Percentiles rank a stretch among this genome's conserved stretches.
Evolutionary conservation across 92 coral and sea anemone genomes (phyloP).

Genomic region (Porites lobata): DNA sequence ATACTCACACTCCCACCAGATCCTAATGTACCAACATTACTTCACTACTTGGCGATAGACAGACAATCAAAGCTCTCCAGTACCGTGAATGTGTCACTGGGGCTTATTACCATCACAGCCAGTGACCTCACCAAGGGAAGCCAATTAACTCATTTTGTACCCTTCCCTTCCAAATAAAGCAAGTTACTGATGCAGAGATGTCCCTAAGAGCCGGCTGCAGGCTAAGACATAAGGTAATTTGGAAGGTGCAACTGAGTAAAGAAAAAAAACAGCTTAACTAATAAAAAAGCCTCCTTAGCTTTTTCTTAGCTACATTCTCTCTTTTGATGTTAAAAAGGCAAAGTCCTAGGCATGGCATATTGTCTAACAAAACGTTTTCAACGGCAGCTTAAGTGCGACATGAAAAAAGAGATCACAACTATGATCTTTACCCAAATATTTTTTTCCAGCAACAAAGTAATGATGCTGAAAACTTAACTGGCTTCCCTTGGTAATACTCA

Average conservation of each 20-base stretch:
- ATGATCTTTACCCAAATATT: not conserved
- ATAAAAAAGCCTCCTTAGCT: too few relatives aligned
- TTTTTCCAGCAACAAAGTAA: not conserved
- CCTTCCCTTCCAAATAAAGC: not conserved
- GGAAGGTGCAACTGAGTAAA: not conserved
- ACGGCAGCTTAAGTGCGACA: not conserved
- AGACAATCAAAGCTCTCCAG: slow-evolving; percentile 53
- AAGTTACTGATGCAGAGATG: not conserved
- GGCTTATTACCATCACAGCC: slow-evolving; percentile 90
- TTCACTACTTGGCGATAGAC: slow-evolving; percentile 14
- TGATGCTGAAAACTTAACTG: not conserved
- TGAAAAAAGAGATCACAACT: not conserved
- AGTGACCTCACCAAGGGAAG: slow-evolving; percentile 82
- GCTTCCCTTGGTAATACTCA: slow-evolving; percentile 59
- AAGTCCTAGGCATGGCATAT: not conserved
- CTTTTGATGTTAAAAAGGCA: not conserved
- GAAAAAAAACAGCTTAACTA: not conserved
- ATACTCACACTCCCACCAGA: slow-evolving; percentile 92
- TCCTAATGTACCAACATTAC: slow-evolving; percentile 46
- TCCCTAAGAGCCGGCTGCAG: too few relatives aligned
- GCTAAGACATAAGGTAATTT: not conserved
- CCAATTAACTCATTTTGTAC: slow-evolving; percentile 42
- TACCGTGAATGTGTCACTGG: slow-evolving; percentile 64
- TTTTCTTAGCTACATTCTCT: too few relatives aligned
- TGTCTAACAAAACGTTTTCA: not conserved